Evolutionary conservation across 2,113 vertebrate genomes (phyloP).

Genomic region (Seriola dumerili): DNA sequence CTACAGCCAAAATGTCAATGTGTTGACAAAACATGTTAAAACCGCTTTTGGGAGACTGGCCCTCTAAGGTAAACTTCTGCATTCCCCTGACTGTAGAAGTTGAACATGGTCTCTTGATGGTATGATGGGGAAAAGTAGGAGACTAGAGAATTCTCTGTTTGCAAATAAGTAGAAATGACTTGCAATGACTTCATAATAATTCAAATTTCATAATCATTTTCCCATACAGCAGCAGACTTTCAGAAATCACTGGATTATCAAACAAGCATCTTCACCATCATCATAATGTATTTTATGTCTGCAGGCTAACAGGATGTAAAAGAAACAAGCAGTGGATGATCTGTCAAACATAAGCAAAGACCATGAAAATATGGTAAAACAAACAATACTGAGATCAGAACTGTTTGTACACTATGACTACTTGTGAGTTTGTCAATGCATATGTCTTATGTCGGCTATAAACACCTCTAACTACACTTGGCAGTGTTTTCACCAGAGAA

Average conservation of each 20-base stretch:
- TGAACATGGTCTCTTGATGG: not conserved
- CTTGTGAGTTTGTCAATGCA: constrained; percentile 7
- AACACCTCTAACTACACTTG: constrained; percentile 48
- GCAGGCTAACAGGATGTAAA: not conserved
- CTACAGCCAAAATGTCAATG: not conserved
- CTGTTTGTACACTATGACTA: not conserved
- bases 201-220: not conserved
- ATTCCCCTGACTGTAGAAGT: not conserved
- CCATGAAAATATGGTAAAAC: constrained; percentile 17
- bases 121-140: not conserved
- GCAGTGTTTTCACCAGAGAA: constrained; percentile 16
- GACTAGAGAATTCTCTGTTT: not conserved
- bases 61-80: not conserved
- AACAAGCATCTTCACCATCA: not conserved
- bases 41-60: not conserved
- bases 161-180: not conserved
- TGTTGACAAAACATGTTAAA: not conserved
- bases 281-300: not conserved
- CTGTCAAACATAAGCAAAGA: constrained; percentile 23
- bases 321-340: constrained; percentile 14
- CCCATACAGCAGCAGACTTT: not conserved
- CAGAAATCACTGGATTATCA: not conserved
- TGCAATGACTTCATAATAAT: not conserved
- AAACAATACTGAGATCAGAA: constrained; percentile 20
- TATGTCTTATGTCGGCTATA: constrained; percentile 27